Conservation (phyloP, 2,888 invertebrate species). For the Drosophila demipolita region DNA sequence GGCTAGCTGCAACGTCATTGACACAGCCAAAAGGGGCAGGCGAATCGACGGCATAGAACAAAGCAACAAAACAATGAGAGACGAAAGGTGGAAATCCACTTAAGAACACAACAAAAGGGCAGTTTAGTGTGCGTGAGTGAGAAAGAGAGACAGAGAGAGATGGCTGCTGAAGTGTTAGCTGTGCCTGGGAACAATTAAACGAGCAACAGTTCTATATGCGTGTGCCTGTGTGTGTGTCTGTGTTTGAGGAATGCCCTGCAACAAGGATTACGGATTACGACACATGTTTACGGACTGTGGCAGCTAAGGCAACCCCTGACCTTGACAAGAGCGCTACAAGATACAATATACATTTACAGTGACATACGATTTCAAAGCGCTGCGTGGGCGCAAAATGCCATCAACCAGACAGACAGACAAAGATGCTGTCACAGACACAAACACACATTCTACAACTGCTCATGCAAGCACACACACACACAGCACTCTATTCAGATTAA, state of each 20-base stretch:
- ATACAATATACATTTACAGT: conserved; percentile 35
- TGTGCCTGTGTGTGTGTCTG: conserved; percentile 18
- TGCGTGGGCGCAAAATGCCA: conserved; percentile 56
- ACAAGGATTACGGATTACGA: conserved; percentile 72
- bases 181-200: conserved; percentile 68
- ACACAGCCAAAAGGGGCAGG: conserved; percentile 60
- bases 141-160: conserved; percentile 17
- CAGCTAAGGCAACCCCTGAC: conserved; percentile 71
- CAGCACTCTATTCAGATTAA: conserved; percentile 4
- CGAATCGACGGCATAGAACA: conserved; percentile 55
- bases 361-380: conserved; percentile 12
- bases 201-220: conserved; percentile 68
- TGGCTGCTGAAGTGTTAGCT: neutral
- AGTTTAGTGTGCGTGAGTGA: conserved; percentile 1
- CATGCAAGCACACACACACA: conserved; percentile 42
- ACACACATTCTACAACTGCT: conserved; percentile 38
- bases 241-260: conserved; percentile 68
- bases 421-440: conserved; percentile 11
- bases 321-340: conserved; percentile 66
- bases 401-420: conserved; percentile 37
- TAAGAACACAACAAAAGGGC: conserved; percentile 59
- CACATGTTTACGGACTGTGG: conserved; percentile 62
- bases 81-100: conserved; percentile 78
- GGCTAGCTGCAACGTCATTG: conserved; percentile 75
- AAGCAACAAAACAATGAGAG: conserved; percentile 57